Conservation (phyloP, 2,888 invertebrate species). For the Stictocephala bisonia region DNA sequence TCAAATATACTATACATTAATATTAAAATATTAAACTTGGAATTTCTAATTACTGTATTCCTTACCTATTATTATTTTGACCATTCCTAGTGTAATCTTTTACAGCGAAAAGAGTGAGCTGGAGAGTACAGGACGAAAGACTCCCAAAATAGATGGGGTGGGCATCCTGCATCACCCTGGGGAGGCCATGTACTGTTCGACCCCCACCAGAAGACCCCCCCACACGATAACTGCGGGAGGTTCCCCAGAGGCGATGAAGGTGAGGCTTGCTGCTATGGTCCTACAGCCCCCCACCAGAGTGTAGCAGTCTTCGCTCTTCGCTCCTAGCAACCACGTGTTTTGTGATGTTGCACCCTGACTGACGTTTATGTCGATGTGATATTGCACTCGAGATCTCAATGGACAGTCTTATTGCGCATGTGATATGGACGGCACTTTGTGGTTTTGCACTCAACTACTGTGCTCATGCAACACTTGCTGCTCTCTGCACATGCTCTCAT, state of each 20-base stretch:
- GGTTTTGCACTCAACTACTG: not conserved
- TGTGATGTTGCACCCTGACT: not conserved
- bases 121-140: slow-evolving; percentile 59
- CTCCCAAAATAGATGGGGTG: slow-evolving; percentile 50
- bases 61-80: too few species aligned
- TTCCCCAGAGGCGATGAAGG: slow-evolving; percentile 86
- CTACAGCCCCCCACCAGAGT: slow-evolving; percentile 90
- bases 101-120: slow-evolving; percentile 65
- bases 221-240: slow-evolving; percentile 66
- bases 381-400: slow-evolving; percentile 24
- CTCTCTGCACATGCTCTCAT: too few species aligned
- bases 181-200: slow-evolving; percentile 79
- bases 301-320: slow-evolving; percentile 64
- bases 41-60: too few species aligned
- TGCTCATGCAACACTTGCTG: too few species aligned
- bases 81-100: slow-evolving; percentile 49
- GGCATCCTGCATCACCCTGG: slow-evolving; percentile 62
- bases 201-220: slow-evolving; percentile 62
- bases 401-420: slow-evolving; percentile 18
- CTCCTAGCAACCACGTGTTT: not conserved
- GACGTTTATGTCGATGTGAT: not conserved
- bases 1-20: too few species aligned
- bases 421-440: slow-evolving; percentile 26
- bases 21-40: too few species aligned
- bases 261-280: slow-evolving; percentile 90